Base-by-base conservation (phyloP, 2,113 vertebrate genomes). In the Heterotis niloticus region DNA sequence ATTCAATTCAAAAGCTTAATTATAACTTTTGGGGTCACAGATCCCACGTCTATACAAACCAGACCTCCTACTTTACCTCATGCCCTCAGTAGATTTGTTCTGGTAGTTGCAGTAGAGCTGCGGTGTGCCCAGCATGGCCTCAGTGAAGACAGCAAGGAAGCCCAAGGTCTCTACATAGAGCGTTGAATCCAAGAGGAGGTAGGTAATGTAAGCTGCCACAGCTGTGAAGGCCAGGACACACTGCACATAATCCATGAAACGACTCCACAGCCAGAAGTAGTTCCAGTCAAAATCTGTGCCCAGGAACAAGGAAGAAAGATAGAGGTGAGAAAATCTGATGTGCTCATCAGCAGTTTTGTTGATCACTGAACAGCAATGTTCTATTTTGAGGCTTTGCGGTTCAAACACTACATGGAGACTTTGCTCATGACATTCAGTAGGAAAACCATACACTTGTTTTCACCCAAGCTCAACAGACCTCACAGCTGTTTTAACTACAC, bases 211-310 rank as follows among this genome's bases (percentile, higher is more conserved):
- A 80, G 93, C 94, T 0, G 94, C 93, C 81, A 95, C 87, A 2
- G 94, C 90, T 0, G 95, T 94, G 91, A 99, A 99, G 82, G 92
- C 90, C 89, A 96, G 82, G 73, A 98, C 93, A 0, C 97, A 99
- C 90, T 98, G 95, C 82, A 99, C 26, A 9, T 98, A 99, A 91
- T 99, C 97, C 77, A 90, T 74, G 62, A 99, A 99, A 88, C 92
- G 93, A 87, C 93, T 98, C 97, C 97, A 99, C 69, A 87, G 93
- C 97, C 97, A 99, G 88, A 99, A 99, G 86, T 95, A 90, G 84
- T 78, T 95, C 87, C 95, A 92, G 84, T 99, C 96, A 76, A 98
- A 95, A 90, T 99, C 97, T 99, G 90, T 73, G 86, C 52, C 60
- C 0, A 62, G 51, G 14, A 23, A 84, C 66, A 82, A 1, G 20